Conservation (phyloP, 2,797 vertebrate species). For the Gallirallus australis region DNA sequence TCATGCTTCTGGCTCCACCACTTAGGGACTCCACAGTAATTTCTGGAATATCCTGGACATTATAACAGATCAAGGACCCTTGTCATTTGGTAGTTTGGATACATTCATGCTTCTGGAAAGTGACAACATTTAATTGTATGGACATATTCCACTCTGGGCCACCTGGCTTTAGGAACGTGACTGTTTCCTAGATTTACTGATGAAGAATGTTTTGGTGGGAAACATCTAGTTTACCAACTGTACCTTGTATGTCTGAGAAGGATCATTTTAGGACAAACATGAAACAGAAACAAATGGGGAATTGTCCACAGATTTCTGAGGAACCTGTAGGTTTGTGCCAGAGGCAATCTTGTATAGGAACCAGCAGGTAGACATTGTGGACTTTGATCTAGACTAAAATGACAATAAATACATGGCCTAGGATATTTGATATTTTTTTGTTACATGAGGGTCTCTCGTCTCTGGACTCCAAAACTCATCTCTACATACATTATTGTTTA, state of each 20-base stretch:
- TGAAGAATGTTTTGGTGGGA: neutral
- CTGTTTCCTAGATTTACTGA: neutral
- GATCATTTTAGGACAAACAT: neutral
- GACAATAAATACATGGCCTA: neutral
- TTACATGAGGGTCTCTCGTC: rapidly evolving
- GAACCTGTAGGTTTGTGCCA: neutral
- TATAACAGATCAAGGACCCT: neutral
- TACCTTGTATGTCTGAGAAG: neutral
- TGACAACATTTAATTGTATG: neutral
- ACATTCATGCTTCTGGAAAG: neutral
- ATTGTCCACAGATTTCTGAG: neutral
- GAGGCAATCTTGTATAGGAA: neutral
- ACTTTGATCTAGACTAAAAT: neutral
- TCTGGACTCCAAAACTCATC: neutral
- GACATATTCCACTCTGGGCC: neutral
- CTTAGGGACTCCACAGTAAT: neutral
- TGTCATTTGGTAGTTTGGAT: neutral
- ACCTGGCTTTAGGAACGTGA: neutral
- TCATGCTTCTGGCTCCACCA: neutral
- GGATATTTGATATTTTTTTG: neutral
- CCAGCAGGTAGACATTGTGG: neutral
- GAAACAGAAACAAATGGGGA: neutral
- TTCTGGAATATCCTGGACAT: neutral
- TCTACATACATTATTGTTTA: neutral
- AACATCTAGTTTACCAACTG: neutral